Percentiles rank a stretch among this genome's conserved stretches.
These are phyloP conservation scores for Pediacus dermestoides DNA, from an alignment of 2,888 invertebrate species.

Conservation along the genomic window DNA sequence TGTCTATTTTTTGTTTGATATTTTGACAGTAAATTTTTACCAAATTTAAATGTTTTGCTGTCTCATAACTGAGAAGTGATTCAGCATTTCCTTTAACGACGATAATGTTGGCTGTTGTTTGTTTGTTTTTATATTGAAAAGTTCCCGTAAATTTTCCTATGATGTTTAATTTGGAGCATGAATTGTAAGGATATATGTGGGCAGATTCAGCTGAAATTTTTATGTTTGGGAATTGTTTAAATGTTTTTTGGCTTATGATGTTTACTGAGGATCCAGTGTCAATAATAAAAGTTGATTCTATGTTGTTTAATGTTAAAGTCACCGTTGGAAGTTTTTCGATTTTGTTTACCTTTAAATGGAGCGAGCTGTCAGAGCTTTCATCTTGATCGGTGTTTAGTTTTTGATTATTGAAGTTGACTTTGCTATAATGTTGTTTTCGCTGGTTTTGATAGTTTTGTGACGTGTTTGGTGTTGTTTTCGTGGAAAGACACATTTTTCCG, in stretches of 20 bases:
- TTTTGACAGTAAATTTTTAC: neutral
- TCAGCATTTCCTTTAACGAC: slow-evolving; percentile 9
- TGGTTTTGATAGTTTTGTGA: too few species aligned
- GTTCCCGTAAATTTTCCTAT: slow-evolving; percentile 10
- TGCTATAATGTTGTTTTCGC: too few species aligned
- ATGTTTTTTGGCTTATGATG: slow-evolving; percentile 10
- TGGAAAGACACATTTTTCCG: too few species aligned
- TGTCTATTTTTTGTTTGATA: neutral
- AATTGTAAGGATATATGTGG: neutral
- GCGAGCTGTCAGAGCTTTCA: neutral
- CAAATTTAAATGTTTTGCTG: slow-evolving; percentile 5
- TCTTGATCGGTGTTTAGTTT: too few species aligned
- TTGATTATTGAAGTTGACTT: too few species aligned
- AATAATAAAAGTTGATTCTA: slow-evolving; percentile 5
- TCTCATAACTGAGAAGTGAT: slow-evolving; percentile 9
- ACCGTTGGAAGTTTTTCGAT: neutral
- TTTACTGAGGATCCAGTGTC: slow-evolving; percentile 14
- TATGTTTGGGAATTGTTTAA: slow-evolving; percentile 3
- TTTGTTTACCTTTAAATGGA: slow-evolving; percentile 7
- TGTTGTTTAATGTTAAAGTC: too few species aligned
- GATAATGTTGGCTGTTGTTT: slow-evolving; percentile 3
- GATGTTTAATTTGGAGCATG: slow-evolving; percentile 4
- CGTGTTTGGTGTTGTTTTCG: too few species aligned
- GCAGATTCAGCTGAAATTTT: slow-evolving; percentile 3
- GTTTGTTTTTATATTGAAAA: slow-evolving; percentile 5